A percentile compares a stretch with the other conserved stretches of the same genome.
Conservation (phyloP, 1,140 invertebrate species). For the Drosophila lowei region DNA sequence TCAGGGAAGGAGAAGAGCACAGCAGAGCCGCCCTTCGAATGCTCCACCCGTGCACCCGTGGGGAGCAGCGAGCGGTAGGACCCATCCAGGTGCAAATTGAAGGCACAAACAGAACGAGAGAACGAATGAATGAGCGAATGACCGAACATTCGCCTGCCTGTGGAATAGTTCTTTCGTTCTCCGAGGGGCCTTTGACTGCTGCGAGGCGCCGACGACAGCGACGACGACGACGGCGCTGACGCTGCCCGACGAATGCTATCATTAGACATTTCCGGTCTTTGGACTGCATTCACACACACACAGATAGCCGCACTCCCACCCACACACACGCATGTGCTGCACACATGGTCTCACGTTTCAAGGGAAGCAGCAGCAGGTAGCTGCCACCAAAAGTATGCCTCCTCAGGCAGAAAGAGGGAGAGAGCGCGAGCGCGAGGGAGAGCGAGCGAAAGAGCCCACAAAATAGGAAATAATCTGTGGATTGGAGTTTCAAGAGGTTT, state of each 20-base stretch:
- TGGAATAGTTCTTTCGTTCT: too few species aligned
- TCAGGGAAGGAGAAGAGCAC: too few species aligned
- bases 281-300: conserved; percentile 28
- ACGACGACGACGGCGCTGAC: conserved; percentile 38
- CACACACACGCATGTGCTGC: conserved; percentile 25
- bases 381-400: conserved; percentile 35
- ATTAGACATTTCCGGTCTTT: conserved; percentile 73
- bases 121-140: too few species aligned
- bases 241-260: conserved; percentile 39
- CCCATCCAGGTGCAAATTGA: conserved; percentile 49
- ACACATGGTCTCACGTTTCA: conserved; percentile 26
- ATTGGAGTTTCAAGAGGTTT: conserved; percentile 27
- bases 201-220: too few species aligned
- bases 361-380: conserved; percentile 20
- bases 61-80: conserved; percentile 26
- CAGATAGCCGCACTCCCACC: too few species aligned
- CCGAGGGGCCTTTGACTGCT: too few species aligned
- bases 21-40: too few species aligned
- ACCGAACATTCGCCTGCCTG: too few species aligned
- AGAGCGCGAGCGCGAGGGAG: neutral
- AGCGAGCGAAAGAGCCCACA: neutral
- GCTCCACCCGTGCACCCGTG: neutral
- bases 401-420: neutral
- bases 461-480: conserved; percentile 13
- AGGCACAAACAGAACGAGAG: conserved; percentile 19